Conservation (phyloP, 2,113 vertebrate genomes). For the Excalfactoria chinensis region DNA sequence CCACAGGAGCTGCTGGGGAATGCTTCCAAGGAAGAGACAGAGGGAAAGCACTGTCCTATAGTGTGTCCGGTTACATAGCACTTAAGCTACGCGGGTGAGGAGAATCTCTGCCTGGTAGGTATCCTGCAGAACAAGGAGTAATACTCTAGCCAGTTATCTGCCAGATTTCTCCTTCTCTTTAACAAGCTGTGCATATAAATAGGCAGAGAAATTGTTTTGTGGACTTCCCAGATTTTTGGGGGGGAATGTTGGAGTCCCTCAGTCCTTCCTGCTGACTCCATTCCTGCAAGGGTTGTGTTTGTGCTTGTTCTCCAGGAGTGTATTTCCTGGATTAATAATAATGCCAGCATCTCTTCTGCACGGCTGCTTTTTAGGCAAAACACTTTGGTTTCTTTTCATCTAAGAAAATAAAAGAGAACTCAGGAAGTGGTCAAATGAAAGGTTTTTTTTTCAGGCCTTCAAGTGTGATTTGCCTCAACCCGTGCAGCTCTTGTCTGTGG, state of each 20-base stretch:
- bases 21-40: background rate
- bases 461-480: background rate
- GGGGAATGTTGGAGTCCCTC: background rate
- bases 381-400: background rate
- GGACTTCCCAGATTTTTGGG: background rate
- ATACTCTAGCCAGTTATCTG: background rate
- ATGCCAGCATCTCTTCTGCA: background rate
- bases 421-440: background rate
- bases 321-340: background rate
- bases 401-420: background rate
- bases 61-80: fast-evolving
- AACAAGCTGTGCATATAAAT: background rate
- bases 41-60: background rate
- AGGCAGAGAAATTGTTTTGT: background rate
- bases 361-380: background rate
- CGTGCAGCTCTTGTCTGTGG: fast-evolving
- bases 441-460: background rate
- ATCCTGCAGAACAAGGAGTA: background rate
- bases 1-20: background rate
- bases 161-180: background rate
- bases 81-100: background rate
- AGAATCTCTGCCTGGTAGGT: background rate
- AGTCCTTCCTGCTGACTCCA: fast-evolving
- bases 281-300: background rate
- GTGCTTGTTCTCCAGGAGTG: background rate